Evolutionary conservation across 2,888 invertebrate genomes (phyloP).

Genomic region (Clepsis dumicolana): DNA sequence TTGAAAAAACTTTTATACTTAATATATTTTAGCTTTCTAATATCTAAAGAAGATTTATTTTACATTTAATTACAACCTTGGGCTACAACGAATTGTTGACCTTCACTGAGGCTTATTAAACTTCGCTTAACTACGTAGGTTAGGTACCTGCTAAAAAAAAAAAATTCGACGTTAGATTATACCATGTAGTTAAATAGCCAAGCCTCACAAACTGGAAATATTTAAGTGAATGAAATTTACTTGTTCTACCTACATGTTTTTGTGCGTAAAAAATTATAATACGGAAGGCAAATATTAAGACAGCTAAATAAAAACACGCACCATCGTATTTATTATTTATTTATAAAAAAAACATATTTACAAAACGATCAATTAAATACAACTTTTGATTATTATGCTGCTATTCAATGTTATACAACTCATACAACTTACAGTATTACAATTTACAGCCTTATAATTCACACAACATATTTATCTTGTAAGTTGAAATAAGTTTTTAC

Average conservation of each 20-base stretch:
- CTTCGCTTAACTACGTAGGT: too few relatives aligned
- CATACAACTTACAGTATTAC: background rate
- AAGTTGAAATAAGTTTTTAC: background rate
- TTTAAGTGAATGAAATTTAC: background rate
- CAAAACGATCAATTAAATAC: conserved; percentile 67
- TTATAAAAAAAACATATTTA: conserved; percentile 68
- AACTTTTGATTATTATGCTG: background rate
- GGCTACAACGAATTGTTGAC: too few relatives aligned
- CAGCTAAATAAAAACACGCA: background rate
- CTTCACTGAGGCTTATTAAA: too few relatives aligned
- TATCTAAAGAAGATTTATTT: conserved; percentile 14
- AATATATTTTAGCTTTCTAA: too few relatives aligned
- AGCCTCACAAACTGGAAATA: background rate
- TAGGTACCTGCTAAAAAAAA: too few relatives aligned
- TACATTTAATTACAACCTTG: too few relatives aligned
- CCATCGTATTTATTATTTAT: conserved; percentile 47
- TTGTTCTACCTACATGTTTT: too few relatives aligned
- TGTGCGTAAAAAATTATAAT: too few relatives aligned
- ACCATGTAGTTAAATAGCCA: conserved; percentile 6
- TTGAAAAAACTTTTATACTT: too few relatives aligned
- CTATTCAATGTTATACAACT: background rate
- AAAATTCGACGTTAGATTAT: background rate
- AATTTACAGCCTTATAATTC: background rate
- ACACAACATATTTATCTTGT: background rate
- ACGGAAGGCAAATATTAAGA: too few relatives aligned